Conservation (phyloP, 2,797 vertebrate genomes). For the Peromyscus melanophrys region DNA sequence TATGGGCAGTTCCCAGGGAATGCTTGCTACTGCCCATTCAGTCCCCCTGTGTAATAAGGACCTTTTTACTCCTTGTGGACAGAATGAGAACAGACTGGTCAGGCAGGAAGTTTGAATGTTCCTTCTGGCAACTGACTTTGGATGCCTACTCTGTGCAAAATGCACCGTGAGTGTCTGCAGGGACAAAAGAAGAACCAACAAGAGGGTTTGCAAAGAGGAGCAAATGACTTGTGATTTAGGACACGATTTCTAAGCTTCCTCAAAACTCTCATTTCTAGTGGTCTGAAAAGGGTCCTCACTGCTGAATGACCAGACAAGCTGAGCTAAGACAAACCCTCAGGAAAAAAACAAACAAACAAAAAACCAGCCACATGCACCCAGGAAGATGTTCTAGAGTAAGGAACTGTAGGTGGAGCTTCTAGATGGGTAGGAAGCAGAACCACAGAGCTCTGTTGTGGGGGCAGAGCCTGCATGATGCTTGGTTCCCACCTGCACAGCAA, state of each 20-base stretch:
- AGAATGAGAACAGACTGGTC: neutral
- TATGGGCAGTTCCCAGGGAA: neutral
- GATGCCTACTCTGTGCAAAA: too few species aligned
- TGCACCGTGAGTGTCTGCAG: neutral
- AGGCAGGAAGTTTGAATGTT: neutral
- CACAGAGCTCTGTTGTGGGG: neutral
- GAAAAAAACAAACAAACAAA: too few species aligned
- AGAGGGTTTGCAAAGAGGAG: too few species aligned
- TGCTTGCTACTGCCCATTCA: too few species aligned
- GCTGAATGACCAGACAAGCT: neutral
- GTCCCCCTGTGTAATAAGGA: neutral
- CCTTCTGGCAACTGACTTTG: too few species aligned
- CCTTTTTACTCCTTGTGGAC: neutral
- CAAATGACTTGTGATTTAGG: neutral
- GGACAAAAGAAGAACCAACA: neutral
- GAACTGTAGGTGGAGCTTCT: neutral
- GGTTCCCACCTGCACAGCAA: too few species aligned
- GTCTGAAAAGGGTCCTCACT: neutral
- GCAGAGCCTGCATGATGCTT: neutral
- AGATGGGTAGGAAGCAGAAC: neutral
- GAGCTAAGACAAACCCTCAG: neutral
- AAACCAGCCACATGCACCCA: neutral
- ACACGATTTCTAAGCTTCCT: neutral
- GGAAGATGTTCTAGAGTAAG: neutral
- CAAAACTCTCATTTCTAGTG: neutral